Evolutionary conservation across 2,888 invertebrate genomes (phyloP).

Genomic region (Altica lythri): DNA sequence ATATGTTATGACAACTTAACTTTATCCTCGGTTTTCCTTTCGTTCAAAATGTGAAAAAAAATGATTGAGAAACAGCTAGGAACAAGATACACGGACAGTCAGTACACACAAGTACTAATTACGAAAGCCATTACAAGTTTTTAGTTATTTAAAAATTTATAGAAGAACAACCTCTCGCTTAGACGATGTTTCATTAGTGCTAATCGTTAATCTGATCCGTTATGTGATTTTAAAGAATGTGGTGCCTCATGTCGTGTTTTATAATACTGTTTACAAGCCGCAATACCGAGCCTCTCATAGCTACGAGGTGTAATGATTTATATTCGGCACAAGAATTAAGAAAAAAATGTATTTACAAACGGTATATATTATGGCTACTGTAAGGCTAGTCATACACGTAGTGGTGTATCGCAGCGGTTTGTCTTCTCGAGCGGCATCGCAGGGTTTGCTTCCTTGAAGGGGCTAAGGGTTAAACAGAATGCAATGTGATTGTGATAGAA

Average conservation of each 20-base stretch:
- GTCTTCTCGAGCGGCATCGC: too few species aligned
- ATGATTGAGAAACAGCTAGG: not conserved
- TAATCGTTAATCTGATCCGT: slow-evolving; percentile 7
- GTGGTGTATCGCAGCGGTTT: too few species aligned
- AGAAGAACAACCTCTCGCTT: slow-evolving; percentile 5
- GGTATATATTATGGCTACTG: too few species aligned
- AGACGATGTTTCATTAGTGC: slow-evolving; percentile 7
- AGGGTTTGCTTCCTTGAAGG: too few species aligned
- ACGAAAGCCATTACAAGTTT: slow-evolving; percentile 3
- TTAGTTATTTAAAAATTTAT: not conserved
- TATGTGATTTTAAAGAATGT: slow-evolving; percentile 2
- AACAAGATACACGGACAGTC: not conserved
- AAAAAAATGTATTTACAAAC: too few species aligned
- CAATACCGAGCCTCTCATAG: too few species aligned
- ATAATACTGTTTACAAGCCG: too few species aligned
- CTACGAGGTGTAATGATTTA: too few species aligned
- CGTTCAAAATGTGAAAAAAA: not conserved
- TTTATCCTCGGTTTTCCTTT: not conserved
- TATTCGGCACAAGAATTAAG: not conserved
- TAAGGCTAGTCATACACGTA: too few species aligned
- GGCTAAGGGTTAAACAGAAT: too few species aligned
- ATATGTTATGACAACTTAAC: not conserved
- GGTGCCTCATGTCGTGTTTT: too few species aligned
- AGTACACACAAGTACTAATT: not conserved
- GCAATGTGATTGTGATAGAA: too few species aligned